Conservation (phyloP, 2,888 invertebrate species). For the Neoscelio sp. region DNA sequence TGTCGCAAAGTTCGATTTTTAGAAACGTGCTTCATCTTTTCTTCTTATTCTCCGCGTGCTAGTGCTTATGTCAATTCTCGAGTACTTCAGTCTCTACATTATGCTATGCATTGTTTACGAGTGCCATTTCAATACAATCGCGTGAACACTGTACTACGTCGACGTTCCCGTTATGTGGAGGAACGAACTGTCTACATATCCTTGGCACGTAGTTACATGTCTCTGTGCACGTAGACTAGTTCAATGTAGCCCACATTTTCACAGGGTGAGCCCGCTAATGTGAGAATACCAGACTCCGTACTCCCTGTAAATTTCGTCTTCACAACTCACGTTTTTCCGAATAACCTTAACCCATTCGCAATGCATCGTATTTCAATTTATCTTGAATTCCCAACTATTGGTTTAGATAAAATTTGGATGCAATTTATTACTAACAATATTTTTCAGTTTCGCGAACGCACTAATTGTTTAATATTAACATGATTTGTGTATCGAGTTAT, state of each 20-base stretch:
- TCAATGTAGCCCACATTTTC: slow-evolving; percentile 27
- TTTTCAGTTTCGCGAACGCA: no score
- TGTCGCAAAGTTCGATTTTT: no score
- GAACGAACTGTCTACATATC: slow-evolving; percentile 78
- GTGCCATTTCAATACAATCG: slow-evolving; percentile 81
- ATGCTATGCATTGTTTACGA: slow-evolving; percentile 80
- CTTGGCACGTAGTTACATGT: slow-evolving; percentile 73
- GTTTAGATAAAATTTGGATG: no score
- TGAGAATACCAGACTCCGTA: slow-evolving; percentile 68
- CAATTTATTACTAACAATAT: no score
- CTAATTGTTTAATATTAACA: no score
- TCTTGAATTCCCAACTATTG: neutral
- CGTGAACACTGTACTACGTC: slow-evolving; percentile 72
- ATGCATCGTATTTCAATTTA: neutral
- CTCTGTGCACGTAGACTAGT: slow-evolving; percentile 2
- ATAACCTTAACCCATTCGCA: neutral
- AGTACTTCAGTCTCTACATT: slow-evolving; percentile 69
- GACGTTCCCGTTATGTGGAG: slow-evolving; percentile 67
- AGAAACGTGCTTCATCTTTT: slow-evolving; percentile 49
- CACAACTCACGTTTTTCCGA: neutral
- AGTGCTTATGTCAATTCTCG: slow-evolving; percentile 74
- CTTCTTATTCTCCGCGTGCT: slow-evolving; percentile 44
- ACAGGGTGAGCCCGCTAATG: slow-evolving; percentile 44
- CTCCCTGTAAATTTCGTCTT: slow-evolving; percentile 60
- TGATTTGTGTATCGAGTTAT: no score